Evolutionary conservation across 2,797 vertebrate species (phyloP).

Genomic region (Cossypha polioptera): DNA sequence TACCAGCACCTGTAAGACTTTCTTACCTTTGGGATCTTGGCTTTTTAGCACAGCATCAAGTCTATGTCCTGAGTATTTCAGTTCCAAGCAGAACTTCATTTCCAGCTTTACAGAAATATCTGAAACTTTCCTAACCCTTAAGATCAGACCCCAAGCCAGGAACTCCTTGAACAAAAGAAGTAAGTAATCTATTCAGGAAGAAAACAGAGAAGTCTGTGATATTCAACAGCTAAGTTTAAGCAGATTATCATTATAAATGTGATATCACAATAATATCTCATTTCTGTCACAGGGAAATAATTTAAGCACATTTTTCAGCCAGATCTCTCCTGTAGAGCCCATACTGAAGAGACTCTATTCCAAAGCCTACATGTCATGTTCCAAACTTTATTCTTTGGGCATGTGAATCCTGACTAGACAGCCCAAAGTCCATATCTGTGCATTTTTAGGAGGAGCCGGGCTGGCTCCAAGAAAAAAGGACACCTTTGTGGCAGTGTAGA

Average conservation of each 20-base stretch:
- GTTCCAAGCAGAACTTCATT: not conserved
- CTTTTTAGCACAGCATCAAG: not conserved
- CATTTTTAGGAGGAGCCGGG: not conserved
- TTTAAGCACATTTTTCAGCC: not conserved
- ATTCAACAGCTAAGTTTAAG: not conserved
- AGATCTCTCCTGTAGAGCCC: not conserved
- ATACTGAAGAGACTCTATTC: not conserved
- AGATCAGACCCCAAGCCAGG: not conserved
- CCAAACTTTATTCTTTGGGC: not conserved
- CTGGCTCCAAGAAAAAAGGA: not conserved
- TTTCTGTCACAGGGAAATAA: not conserved
- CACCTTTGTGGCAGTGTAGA: not conserved
- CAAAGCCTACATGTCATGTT: not conserved
- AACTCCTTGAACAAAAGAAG: not conserved
- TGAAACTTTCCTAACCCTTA: not conserved
- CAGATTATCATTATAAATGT: not conserved
- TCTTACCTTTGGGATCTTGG: not conserved
- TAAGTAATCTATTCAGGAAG: not conserved
- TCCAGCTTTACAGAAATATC: not conserved
- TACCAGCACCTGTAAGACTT: not conserved
- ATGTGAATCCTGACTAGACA: not conserved
- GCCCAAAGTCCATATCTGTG: not conserved
- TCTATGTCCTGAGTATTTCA: not conserved
- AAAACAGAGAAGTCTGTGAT: not conserved
- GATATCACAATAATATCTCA: not conserved